Percentiles rank a stretch among this genome's conserved stretches.
Evolutionary conservation across 2,113 vertebrate species (phyloP).

Genomic region (Hippocampus guttulatus): DNA sequence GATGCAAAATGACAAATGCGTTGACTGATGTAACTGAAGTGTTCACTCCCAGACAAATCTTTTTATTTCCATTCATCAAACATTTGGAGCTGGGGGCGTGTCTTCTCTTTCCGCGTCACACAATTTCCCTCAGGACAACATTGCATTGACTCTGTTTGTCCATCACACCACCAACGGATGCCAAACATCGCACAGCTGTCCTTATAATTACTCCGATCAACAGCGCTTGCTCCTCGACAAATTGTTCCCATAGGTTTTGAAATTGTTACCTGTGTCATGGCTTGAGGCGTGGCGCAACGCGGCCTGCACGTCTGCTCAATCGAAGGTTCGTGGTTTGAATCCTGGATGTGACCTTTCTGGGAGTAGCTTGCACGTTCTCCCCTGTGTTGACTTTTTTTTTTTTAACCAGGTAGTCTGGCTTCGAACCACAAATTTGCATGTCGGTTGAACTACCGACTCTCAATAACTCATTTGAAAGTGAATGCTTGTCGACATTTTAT

Average conservation of each 20-base stretch:
- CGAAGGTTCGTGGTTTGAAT: too few species aligned
- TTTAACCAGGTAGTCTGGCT: too few species aligned
- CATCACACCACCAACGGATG: slow-evolving; percentile 17
- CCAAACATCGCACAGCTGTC: slow-evolving; percentile 17
- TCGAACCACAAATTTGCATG: neutral
- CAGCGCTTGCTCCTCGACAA: neutral
- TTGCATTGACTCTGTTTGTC: slow-evolving; percentile 41
- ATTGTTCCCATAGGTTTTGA: neutral
- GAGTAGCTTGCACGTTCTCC: too few species aligned
- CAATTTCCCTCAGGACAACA: slow-evolving; percentile 34
- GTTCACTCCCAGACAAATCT: too few species aligned
- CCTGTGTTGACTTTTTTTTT: too few species aligned
- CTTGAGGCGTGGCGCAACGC: too few species aligned
- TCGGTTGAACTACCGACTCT: neutral
- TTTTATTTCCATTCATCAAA: too few species aligned
- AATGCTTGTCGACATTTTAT: neutral
- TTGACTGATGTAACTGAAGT: too few species aligned
- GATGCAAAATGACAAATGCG: too few species aligned
- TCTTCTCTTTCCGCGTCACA: slow-evolving; percentile 39
- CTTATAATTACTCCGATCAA: neutral
- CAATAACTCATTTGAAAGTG: neutral
- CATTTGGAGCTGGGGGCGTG: slow-evolving; percentile 1
- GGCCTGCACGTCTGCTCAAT: too few species aligned
- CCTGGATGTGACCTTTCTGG: too few species aligned
- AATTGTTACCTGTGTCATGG: neutral